Base-by-base conservation (phyloP, 1,140 invertebrate species). In the Ips typographus region DNA sequence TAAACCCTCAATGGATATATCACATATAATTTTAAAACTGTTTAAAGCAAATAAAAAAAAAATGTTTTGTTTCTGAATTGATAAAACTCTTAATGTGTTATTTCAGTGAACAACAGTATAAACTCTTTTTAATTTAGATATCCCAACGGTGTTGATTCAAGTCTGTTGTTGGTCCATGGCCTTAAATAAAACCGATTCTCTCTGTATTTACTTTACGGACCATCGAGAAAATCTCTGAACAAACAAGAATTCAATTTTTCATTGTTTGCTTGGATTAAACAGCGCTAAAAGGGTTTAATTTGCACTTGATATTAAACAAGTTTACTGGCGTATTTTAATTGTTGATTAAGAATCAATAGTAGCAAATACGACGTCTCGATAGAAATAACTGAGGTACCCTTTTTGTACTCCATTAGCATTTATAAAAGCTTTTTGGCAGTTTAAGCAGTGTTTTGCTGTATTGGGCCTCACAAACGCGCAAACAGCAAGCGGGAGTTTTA, bases 211-310 rank as follows among this genome's bases (percentile, higher is more conserved):
- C 51, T 62, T 63, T 62, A 5, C 67, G 51, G 59, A 42, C 67
- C 67, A 62, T 62, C 67, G 59, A 56, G 59, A 68, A 68, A 68
- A 68, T 62, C 67, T 38, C 49, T 57, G 41, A 4, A 36, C 59
- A 62, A 62, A 68, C 67, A 68, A 40, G 51, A 59, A 68, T 56
- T 63, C 58, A 57, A 61, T 68, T 68, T 68, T 68, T 68, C 44
- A 68, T 68, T 68, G 65, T 68, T 68, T 68, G 58, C 58, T 39
- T 55, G 22, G 58, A 60, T 61, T 68, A 68, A 68, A 68, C 51
- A 68, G 42, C 38, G 41, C 40, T 61, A 61, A 68, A 68, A 60
- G 65, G 65, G 56, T 68, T 68, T 61, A 61, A 61, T 68, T 61
- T 61, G 57, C 52, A 55, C 52, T 22, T 22, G 22, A 22, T 22